Percentiles rank a stretch among this genome's conserved stretches.
Evolutionary conservation across 2,797 vertebrate species (phyloP).

Genomic region (Ctenosaura bakeri): DNA sequence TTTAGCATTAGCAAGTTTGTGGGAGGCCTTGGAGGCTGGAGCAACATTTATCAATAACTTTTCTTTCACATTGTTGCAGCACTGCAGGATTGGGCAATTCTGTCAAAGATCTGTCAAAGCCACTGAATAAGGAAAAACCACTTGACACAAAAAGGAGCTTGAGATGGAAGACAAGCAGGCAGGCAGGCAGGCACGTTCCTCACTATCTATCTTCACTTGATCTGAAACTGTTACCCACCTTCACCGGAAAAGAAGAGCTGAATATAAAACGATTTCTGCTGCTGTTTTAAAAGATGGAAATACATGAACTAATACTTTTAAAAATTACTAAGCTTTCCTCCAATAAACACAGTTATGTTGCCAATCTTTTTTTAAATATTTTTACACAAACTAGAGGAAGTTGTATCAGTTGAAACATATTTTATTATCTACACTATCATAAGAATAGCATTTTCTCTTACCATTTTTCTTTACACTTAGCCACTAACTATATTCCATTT

Average conservation of each 20-base stretch:
- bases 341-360: neutral
- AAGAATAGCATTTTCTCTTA: constrained; percentile 19
- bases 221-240: neutral
- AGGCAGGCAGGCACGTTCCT: neutral
- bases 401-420: neutral
- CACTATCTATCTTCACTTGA: neutral
- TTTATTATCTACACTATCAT: constrained; percentile 13
- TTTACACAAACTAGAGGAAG: constrained; percentile 15
- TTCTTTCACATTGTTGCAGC: neutral
- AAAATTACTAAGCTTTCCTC: neutral
- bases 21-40: neutral
- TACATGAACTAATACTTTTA: neutral
- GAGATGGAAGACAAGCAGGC: neutral
- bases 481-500: neutral
- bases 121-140: neutral
- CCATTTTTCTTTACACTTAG: neutral
- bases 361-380: neutral
- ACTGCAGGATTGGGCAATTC: neutral
- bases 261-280: neutral
- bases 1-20: neutral
- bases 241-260: neutral
- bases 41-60: neutral
- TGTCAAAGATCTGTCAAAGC: neutral
- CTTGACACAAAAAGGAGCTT: neutral
- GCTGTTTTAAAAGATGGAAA: neutral